phyloP scores from a whole-genome alignment of 2,113 vertebrate genomes.

The Megaceryle torquata region DNA sequence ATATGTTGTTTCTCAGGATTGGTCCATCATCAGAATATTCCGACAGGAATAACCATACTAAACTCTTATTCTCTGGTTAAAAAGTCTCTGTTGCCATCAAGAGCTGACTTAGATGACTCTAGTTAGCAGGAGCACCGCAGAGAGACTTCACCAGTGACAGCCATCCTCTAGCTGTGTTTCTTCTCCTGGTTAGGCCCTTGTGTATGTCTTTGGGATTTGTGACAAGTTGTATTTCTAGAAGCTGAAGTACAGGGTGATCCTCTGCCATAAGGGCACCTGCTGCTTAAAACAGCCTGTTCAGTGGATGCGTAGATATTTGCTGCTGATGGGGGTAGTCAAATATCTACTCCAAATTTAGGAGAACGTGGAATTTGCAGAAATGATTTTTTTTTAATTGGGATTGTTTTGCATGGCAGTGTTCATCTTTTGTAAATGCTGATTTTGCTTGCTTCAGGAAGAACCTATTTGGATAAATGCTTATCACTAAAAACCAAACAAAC shows the following conservation, averaged over 20 bases:
- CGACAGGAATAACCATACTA: background rate
- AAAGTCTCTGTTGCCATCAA: background rate
- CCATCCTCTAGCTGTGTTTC: background rate
- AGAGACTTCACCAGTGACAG: background rate
- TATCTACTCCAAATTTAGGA: background rate
- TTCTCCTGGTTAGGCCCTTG: background rate
- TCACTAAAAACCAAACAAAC: background rate
- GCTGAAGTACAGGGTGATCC: background rate
- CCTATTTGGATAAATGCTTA: background rate
- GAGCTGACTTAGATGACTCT: background rate
- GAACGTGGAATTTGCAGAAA: background rate
- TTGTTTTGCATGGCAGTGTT: background rate
- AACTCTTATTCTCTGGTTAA: background rate
- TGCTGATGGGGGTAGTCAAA: background rate
- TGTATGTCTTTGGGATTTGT: background rate
- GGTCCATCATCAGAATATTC: background rate
- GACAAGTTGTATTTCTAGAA: background rate
- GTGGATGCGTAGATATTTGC: background rate
- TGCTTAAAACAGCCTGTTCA: fast-evolving
- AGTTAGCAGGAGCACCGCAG: background rate
- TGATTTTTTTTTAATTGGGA: background rate
- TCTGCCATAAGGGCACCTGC: background rate
- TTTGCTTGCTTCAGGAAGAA: background rate
- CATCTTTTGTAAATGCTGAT: background rate
- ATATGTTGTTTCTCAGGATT: background rate